Evolutionary conservation across 2,797 vertebrate species (phyloP).

Genomic region (Arnoldichthys spilopterus): DNA sequence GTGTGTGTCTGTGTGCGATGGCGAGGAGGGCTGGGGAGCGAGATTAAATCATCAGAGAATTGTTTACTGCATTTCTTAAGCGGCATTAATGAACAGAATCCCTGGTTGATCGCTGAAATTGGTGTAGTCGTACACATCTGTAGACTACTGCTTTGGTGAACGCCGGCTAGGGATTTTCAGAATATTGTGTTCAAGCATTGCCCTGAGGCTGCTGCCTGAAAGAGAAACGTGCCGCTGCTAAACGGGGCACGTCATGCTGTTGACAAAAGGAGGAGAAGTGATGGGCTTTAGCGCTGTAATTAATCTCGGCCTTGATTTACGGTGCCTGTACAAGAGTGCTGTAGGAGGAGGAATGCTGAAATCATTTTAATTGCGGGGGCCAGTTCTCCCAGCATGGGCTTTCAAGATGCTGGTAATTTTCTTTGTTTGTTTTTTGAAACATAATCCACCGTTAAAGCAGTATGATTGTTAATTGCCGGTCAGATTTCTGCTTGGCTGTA

Average conservation of each 20-base stretch:
- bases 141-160: conserved; percentile 24
- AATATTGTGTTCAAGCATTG: conserved; percentile 23
- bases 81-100: conserved; percentile 51
- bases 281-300: conserved; percentile 50
- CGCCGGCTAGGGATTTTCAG: conserved; percentile 16
- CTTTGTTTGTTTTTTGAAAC: conserved; percentile 50
- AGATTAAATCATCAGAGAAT: conserved; percentile 55
- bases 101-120: conserved; percentile 46
- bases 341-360: conserved; percentile 50
- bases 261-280: conserved; percentile 48
- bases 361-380: conserved; percentile 58
- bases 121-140: conserved; percentile 9
- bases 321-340: conserved; percentile 32
- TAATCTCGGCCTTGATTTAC: conserved; percentile 52
- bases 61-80: conserved; percentile 52
- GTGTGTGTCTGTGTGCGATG: conserved; percentile 23
- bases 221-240: conserved; percentile 35
- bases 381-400: conserved; percentile 47
- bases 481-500: conserved; percentile 24
- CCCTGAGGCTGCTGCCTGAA: conserved; percentile 28
- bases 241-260: conserved; percentile 44
- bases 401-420: conserved; percentile 48
- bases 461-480: conserved; percentile 53
- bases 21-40: not conserved
- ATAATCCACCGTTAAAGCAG: conserved; percentile 34